A percentile compares a stretch with the other conserved stretches of the same genome.
Conservation (phyloP, 2,113 vertebrate species). For the Zosterops hypoxanthus region DNA sequence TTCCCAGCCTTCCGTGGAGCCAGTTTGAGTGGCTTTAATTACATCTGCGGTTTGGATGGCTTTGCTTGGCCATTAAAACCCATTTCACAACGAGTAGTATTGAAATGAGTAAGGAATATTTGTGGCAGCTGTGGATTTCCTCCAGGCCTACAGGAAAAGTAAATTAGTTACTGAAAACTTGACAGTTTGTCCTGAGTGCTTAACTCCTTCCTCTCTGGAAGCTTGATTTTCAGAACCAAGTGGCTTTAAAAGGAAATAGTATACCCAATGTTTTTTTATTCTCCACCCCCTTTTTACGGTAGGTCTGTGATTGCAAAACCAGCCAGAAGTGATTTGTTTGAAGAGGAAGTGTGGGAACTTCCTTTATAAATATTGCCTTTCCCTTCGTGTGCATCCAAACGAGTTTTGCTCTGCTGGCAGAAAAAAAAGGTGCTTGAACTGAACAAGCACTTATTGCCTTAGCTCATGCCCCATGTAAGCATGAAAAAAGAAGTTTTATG, state of each 20-base stretch:
- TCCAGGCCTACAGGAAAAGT: slow-evolving; percentile 62
- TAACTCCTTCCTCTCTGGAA: slow-evolving; percentile 48
- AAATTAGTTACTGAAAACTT: slow-evolving; percentile 68
- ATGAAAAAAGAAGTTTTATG: neutral
- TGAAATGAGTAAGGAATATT: slow-evolving; percentile 54
- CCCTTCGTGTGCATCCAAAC: slow-evolving; percentile 29
- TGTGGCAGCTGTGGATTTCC: slow-evolving; percentile 68
- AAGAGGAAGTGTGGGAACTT: slow-evolving; percentile 66
- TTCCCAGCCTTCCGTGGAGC: neutral
- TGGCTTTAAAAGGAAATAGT: slow-evolving; percentile 37
- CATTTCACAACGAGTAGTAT: slow-evolving; percentile 52
- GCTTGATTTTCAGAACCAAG: neutral
- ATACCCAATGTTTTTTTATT: neutral
- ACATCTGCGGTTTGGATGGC: slow-evolving; percentile 41
- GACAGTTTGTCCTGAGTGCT: slow-evolving; percentile 11
- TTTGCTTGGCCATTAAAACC: slow-evolving; percentile 56
- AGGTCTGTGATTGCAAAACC: slow-evolving; percentile 34
- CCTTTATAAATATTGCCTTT: slow-evolving; percentile 62
- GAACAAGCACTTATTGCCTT: neutral
- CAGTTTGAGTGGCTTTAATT: slow-evolving; percentile 38
- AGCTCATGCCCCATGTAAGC: neutral
- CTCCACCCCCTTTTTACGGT: neutral
- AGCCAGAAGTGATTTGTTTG: slow-evolving; percentile 50
- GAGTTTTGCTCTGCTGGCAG: rapidly evolving
- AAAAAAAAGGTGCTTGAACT: neutral